These are phyloP conservation scores for Buphagus erythrorhynchus DNA, from an alignment of 2,797 vertebrate species.

Conservation along the genomic window DNA sequence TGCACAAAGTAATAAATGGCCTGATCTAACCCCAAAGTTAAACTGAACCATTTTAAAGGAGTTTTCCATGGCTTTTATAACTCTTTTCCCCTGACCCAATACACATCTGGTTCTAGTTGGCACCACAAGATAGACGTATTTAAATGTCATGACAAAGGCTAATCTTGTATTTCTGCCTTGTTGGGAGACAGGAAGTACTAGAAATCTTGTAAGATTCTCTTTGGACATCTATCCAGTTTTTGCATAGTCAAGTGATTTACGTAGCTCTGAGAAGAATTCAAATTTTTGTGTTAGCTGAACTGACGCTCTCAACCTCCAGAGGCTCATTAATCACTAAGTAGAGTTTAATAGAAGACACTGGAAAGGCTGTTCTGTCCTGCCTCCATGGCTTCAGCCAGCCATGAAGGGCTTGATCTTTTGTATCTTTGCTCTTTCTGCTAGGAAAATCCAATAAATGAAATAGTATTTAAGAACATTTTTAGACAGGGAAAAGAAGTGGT, in stretches of 20 bases:
- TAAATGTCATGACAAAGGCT: slow-evolving; percentile 6
- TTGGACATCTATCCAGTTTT: neutral
- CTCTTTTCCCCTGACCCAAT: neutral
- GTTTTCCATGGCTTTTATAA: slow-evolving; percentile 1
- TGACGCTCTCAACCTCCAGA: neutral
- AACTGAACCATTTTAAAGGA: neutral
- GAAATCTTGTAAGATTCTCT: slow-evolving; percentile 1
- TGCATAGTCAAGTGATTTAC: neutral
- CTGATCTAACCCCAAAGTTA: neutral
- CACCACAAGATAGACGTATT: neutral
- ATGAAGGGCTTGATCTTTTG: neutral
- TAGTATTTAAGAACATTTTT: neutral
- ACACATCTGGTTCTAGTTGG: slow-evolving; percentile 26
- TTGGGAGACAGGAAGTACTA: slow-evolving; percentile 14
- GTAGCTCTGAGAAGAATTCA: slow-evolving; percentile 4
- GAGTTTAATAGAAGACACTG: neutral
- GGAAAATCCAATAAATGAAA: neutral
- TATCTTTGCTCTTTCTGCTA: neutral
- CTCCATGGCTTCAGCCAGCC: neutral
- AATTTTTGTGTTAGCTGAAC: neutral
- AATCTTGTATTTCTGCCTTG: neutral
- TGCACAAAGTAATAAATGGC: neutral
- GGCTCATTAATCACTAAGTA: slow-evolving; percentile 2
- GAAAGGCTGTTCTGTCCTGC: neutral
- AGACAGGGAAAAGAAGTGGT: neutral